Evolutionary conservation across 2,797 vertebrate species (phyloP).

Genomic region (Pseudomugil tenellus): DNA sequence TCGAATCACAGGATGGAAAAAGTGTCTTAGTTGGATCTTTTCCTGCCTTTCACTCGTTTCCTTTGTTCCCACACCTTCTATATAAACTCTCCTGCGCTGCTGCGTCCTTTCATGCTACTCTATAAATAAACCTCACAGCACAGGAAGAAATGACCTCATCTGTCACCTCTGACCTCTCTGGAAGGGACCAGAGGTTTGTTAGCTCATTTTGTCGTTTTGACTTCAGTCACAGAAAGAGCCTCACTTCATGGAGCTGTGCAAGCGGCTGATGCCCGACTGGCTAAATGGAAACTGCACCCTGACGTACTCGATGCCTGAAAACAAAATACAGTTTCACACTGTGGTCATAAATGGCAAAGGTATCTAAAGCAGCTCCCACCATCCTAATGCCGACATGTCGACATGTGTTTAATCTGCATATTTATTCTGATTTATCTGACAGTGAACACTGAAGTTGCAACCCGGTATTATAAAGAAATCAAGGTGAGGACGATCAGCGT

Average conservation of each 20-base stretch:
- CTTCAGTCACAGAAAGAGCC: constrained; percentile 27
- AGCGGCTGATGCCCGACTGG: constrained; percentile 36
- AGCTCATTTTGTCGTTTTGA: not conserved
- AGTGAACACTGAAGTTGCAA: constrained; percentile 45
- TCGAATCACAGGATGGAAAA: constrained; percentile 63
- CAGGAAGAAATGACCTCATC: constrained; percentile 35
- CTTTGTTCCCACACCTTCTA: constrained; percentile 68
- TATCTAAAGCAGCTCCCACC: not conserved
- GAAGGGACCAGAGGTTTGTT: too few relatives aligned
- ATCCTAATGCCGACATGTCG: not conserved
- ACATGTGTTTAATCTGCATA: not conserved
- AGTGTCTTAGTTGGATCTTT: constrained; percentile 57
- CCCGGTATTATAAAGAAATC: constrained; percentile 43
- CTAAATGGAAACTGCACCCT: constrained; percentile 51
- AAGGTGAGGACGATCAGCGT: constrained; percentile 37
- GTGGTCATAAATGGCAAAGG: constrained; percentile 53
- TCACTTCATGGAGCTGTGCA: constrained; percentile 50
- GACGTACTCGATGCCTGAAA: fast-evolving
- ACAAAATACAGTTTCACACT: not conserved
- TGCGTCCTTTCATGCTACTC: constrained; percentile 10
- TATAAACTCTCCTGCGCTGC: not conserved
- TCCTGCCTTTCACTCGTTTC: constrained; percentile 70
- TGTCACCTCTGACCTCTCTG: constrained; percentile 30
- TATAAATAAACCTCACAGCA: constrained; percentile 37
- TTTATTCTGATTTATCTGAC: constrained; percentile 7